A percentile compares a stretch with the other conserved stretches of the same genome.
These are phyloP conservation scores for Phoxinus dragarum DNA, from an alignment of 2,797 vertebrate species.

Conservation along the genomic window DNA sequence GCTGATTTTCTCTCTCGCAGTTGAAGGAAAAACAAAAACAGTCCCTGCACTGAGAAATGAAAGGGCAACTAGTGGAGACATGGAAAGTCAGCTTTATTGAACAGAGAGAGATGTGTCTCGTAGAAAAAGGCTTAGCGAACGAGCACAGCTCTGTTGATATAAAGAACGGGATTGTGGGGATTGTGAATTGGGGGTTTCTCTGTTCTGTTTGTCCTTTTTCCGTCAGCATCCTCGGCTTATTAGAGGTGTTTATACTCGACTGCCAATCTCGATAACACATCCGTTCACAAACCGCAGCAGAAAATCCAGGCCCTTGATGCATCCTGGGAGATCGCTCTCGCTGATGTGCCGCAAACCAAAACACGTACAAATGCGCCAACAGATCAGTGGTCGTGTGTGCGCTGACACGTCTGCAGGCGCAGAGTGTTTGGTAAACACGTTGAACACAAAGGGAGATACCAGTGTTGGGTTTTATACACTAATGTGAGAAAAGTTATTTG, in stretches of 20 bases:
- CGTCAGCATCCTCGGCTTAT: conserved; percentile 13
- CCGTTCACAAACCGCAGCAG: conserved; percentile 19
- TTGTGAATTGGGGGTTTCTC: conserved; percentile 30
- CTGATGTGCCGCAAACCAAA: conserved; percentile 32
- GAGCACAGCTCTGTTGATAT: neutral
- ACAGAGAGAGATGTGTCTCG: conserved; percentile 10
- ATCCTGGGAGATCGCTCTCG: conserved; percentile 25
- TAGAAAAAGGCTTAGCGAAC: neutral
- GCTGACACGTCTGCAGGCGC: conserved; percentile 19
- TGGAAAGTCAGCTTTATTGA: conserved; percentile 29
- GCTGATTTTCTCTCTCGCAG: conserved; percentile 24
- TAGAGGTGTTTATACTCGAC: conserved; percentile 37
- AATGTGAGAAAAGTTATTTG: conserved; percentile 18
- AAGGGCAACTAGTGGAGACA: conserved; percentile 28
- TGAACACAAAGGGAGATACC: conserved; percentile 37
- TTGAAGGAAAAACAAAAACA: conserved; percentile 6
- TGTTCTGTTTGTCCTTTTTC: conserved; percentile 36
- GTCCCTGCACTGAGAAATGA: conserved; percentile 21
- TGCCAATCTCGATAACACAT: conserved; percentile 35
- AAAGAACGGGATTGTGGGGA: neutral
- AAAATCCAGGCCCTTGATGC: conserved; percentile 34
- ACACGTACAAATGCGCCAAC: neutral
- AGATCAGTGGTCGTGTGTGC: conserved; percentile 26
- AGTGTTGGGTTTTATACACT: conserved; percentile 46
- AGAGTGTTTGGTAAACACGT: conserved; percentile 25